phyloP scores from a whole-genome alignment of 1,140 invertebrate genomes.

The Drosophila neocordata region DNA sequence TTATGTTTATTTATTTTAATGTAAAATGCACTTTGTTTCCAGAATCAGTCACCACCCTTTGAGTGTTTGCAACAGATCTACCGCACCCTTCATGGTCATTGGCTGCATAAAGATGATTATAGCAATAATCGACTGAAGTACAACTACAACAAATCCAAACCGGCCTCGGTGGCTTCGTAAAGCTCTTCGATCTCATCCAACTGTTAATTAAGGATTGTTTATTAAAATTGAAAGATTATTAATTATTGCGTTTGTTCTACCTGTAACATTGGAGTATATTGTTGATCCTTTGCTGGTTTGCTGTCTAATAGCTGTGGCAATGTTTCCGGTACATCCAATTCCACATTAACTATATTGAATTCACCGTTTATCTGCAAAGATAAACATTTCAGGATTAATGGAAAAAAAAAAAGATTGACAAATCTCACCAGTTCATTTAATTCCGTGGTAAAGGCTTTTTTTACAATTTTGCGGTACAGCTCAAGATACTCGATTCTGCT shows the following conservation, averaged over 20 bases:
- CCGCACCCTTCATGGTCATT: conserved; percentile 43
- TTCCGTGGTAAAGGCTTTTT: conserved; percentile 47
- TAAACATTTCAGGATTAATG: background rate
- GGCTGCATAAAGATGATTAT: conserved; percentile 45
- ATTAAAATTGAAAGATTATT: conserved; percentile 1
- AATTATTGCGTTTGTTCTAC: conserved; percentile 26
- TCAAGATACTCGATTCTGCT: conserved; percentile 40
- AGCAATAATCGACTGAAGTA: conserved; percentile 17
- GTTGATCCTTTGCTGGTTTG: conserved; percentile 4
- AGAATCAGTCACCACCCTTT: conserved; percentile 60
- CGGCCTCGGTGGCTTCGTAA: conserved; percentile 37
- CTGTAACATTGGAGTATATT: conserved; percentile 31
- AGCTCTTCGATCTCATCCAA: conserved; percentile 38
- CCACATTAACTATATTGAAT: conserved; percentile 31
- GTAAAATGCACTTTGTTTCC: background rate
- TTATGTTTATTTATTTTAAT: background rate
- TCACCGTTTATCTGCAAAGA: conserved; percentile 41
- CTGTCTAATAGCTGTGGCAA: background rate
- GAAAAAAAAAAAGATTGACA: background rate
- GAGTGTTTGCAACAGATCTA: conserved; percentile 56
- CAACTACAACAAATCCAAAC: conserved; percentile 27
- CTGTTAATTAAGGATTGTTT: conserved; percentile 28
- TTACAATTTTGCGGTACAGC: conserved; percentile 49
- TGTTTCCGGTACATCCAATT: conserved; percentile 48
- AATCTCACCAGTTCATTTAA: conserved; percentile 51